Evolutionary conservation across 2,888 invertebrate species (phyloP).

Genomic region (Clostera curtula): DNA sequence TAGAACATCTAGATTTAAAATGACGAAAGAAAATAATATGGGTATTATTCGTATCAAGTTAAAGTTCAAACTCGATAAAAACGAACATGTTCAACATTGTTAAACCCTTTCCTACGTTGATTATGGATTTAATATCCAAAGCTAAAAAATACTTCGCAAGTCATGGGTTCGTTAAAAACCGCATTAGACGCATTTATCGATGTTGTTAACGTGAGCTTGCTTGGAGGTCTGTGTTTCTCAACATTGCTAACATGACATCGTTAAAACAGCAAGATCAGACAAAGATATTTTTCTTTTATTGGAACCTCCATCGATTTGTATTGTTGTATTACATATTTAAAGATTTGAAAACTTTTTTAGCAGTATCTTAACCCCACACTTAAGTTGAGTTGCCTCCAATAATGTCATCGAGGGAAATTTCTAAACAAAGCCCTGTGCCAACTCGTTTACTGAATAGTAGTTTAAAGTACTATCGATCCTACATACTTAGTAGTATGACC

Average conservation of each 20-base stretch:
- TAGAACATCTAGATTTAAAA: no score
- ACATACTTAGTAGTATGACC: no score
- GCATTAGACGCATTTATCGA: conserved; percentile 55
- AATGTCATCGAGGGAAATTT: no score
- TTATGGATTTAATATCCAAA: conserved; percentile 17
- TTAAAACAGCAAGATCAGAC: background rate
- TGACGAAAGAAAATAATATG: no score
- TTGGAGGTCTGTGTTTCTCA: conserved; percentile 26
- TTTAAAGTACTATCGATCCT: no score
- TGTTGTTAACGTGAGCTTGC: conserved; percentile 46
- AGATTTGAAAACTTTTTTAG: conserved; percentile 3
- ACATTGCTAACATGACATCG: conserved; percentile 9
- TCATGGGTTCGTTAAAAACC: conserved; percentile 48
- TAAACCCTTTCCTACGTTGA: conserved; percentile 20
- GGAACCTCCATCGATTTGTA: no score
- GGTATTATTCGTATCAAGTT: background rate
- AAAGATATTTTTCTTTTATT: no score
- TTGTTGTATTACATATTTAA: conserved; percentile 1
- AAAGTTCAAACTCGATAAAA: conserved; percentile 6
- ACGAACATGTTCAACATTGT: conserved; percentile 10
- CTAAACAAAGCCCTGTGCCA: no score
- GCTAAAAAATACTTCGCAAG: conserved; percentile 25
- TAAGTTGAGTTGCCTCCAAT: conserved; percentile 15
- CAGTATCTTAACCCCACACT: conserved; percentile 12
- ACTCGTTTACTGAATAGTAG: no score